Conservation (phyloP, 2,113 vertebrate genomes). For the Sardina pilchardus region DNA sequence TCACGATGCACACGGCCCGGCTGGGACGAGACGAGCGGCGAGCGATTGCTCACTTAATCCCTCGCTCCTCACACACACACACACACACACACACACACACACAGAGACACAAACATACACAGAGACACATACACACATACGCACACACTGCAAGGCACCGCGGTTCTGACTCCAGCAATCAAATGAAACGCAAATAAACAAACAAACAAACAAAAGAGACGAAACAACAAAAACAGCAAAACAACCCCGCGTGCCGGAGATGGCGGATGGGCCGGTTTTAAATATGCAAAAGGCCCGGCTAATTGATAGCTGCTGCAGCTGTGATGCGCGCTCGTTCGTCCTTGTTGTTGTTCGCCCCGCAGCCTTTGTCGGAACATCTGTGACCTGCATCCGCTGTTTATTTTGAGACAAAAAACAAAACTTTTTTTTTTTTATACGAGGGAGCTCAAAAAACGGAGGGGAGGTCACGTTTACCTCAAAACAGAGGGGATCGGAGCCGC, state of each 20-base stretch:
- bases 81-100: constrained; percentile 32
- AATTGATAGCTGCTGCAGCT: constrained; percentile 3
- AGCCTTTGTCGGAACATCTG: neutral
- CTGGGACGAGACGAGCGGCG: neutral
- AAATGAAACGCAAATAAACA: no score
- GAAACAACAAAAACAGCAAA: no score
- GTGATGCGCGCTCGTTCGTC: neutral
- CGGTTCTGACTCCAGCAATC: no score
- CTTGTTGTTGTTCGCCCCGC: neutral
- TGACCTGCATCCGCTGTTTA: neutral
- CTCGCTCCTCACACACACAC: neutral
- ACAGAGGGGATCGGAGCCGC: no score
- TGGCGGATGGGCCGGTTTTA: no score
- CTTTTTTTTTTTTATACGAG: neutral
- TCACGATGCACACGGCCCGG: neutral
- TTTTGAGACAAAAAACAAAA: neutral
- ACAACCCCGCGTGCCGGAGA: no score
- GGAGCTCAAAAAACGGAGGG: neutral
- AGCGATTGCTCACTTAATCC: neutral
- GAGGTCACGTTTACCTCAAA: neutral
- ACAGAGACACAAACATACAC: neutral
- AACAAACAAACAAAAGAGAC: no score
- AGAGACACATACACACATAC: constrained; percentile 10
- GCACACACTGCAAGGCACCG: neutral
- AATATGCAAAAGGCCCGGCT: neutral